Base-by-base conservation (phyloP, 1,140 invertebrate genomes). In the Halictus rubicundus region DNA sequence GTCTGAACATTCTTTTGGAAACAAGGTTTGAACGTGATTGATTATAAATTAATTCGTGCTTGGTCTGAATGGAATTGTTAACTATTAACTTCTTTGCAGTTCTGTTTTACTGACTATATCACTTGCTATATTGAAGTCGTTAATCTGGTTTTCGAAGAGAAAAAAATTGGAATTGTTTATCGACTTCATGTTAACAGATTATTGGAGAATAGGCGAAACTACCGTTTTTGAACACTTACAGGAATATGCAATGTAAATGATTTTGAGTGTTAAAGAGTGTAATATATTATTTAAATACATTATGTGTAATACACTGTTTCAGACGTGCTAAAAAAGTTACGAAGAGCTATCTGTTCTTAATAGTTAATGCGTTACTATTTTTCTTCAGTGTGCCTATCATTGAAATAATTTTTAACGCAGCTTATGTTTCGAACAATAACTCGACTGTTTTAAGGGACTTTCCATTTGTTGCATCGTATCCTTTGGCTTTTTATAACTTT, bases 381-480 rank as follows among this genome's bases (percentile, higher is more conserved):
- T 90, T 89, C 69, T 89, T 65, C 57, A 83, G 77, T 75, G 37
- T 88, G 64, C 88, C 86, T 73, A 72, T 88, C 21, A 76, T 88
- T 9, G 73, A 85, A 12, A 59, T 66, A 37, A 4, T 87, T 25
- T 27, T 82, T n/a, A n/a, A n/a, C 12, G 21, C 32, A 27, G 52
- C 70, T 54, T 23, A 75, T 71, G 59, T 14, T 14, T 69, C 63
- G 32, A 25, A 4, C 9, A 46, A 65, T 23, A 68, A 78, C 52
- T 70, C 78, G 27, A 79, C 54, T 72, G 46, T 61, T 57, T 9
- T n/a, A 57, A 85, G 80, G 9, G 49, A 80, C 46, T 84, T 89
- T 70, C 88, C 88, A 68, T 90, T 90, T 65, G 64, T 80, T 66
- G 89, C 84, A 73, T 71, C 39, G 8, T 89, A 89, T 82, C 88